A percentile compares a stretch with the other conserved stretches of the same genome.
These are phyloP conservation scores for Cryptoblepharus egeriae DNA, from an alignment of 2,797 vertebrate genomes.

Conservation along the genomic window DNA sequence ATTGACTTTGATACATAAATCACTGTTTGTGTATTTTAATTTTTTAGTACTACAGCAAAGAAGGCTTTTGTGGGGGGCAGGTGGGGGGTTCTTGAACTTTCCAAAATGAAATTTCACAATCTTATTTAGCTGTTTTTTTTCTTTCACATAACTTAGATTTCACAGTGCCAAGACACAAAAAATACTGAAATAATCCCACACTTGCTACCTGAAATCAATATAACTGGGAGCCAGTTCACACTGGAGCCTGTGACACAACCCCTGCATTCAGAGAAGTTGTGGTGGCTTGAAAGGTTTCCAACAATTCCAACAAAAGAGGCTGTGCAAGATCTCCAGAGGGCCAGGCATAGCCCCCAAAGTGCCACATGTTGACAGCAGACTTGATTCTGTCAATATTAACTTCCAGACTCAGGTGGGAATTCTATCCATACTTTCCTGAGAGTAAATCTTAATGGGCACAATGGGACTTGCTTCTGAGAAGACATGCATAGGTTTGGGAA, in stretches of 20 bases:
- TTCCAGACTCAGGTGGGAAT: too few species aligned
- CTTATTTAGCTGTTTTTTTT: slow-evolving; percentile 13
- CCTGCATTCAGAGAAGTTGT: too few species aligned
- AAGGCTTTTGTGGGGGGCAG: not conserved
- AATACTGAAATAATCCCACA: not conserved
- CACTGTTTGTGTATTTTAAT: slow-evolving; percentile 63
- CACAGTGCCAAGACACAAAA: rapidly evolving
- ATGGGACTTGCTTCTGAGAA: too few species aligned
- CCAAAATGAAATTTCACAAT: slow-evolving; percentile 50
- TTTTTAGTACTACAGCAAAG: slow-evolving; percentile 48
- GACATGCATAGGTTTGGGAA: too few species aligned
- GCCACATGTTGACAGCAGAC: too few species aligned
- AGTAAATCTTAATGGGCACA: too few species aligned
- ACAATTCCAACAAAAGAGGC: not conserved
- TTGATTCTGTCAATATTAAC: too few species aligned
- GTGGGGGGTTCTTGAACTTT: slow-evolving; percentile 45
- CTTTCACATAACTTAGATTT: slow-evolving; percentile 46
- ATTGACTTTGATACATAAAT: slow-evolving; percentile 69
- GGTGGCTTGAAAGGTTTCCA: too few species aligned
- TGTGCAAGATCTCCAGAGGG: too few species aligned
- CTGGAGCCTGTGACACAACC: not conserved
- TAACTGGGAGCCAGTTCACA: not conserved
- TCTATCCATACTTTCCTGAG: too few species aligned
- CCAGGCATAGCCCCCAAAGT: too few species aligned
- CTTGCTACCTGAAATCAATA: not conserved